Evolutionary conservation across 2,888 invertebrate genomes (phyloP).

Genomic region (Brachynemurus nebulosus): DNA sequence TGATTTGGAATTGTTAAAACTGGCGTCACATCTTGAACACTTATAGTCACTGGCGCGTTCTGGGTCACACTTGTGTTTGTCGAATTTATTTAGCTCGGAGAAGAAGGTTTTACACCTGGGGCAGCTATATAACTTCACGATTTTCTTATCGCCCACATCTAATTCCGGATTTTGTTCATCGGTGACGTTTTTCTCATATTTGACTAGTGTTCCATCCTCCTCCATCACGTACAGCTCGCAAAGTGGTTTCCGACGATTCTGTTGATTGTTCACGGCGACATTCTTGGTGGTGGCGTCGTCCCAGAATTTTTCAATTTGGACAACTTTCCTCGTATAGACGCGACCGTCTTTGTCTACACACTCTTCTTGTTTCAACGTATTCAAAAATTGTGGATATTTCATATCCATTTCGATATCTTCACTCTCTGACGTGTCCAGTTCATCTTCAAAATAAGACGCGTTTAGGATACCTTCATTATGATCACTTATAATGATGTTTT

Average conservation of each 20-base stretch:
- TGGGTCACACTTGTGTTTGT: slow-evolving; percentile 31
- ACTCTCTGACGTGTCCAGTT: slow-evolving; percentile 12
- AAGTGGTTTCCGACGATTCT: slow-evolving; percentile 11
- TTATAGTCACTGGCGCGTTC: slow-evolving; percentile 24
- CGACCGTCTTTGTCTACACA: slow-evolving; percentile 36
- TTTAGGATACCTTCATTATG: slow-evolving; percentile 14
- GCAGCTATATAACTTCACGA: slow-evolving; percentile 32
- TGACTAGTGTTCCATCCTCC: slow-evolving; percentile 20
- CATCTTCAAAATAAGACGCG: slow-evolving; percentile 9
- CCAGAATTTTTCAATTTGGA: slow-evolving; percentile 45
- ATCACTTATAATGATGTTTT: slow-evolving; percentile 6
- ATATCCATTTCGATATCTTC: slow-evolving; percentile 12
- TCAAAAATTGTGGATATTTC: slow-evolving; percentile 30
- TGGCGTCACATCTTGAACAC: slow-evolving; percentile 35
- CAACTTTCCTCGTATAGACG: slow-evolving; percentile 37
- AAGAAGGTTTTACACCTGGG: slow-evolving; percentile 34
- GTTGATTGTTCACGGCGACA: slow-evolving; percentile 17
- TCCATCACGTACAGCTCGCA: slow-evolving; percentile 22
- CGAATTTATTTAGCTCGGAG: slow-evolving; percentile 31
- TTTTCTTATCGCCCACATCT: slow-evolving; percentile 15
- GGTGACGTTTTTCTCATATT: slow-evolving; percentile 20
- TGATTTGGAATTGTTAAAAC: slow-evolving; percentile 39
- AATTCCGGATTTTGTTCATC: slow-evolving; percentile 11
- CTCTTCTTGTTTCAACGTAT: slow-evolving; percentile 34
- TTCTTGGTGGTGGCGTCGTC: slow-evolving; percentile 26